Evolutionary conservation across 2,797 vertebrate species (phyloP).

Genomic region (Aeoliscus strigatus): DNA sequence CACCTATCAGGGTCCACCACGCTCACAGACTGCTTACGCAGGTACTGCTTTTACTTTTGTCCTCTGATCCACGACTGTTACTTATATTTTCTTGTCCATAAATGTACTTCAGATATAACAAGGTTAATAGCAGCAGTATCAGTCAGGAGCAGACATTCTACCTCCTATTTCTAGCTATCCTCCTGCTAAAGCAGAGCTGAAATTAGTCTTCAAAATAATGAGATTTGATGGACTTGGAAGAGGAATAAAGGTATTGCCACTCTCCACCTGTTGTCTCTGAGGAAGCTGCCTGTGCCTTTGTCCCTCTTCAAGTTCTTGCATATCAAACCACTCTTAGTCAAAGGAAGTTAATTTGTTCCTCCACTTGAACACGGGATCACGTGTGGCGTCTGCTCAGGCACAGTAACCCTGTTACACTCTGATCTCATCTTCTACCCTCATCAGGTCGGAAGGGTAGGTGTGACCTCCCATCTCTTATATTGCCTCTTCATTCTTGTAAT

Average conservation of each 20-base stretch:
- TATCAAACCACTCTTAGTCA: slow-evolving; percentile 13
- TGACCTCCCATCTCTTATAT: slow-evolving; percentile 50
- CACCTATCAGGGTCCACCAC: slow-evolving; percentile 91
- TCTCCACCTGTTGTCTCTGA: slow-evolving; percentile 1
- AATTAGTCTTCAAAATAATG: slow-evolving; percentile 1
- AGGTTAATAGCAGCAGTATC: neutral
- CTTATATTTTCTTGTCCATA: too few relatives aligned
- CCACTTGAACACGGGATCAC: slow-evolving; percentile 24
- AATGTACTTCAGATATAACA: too few relatives aligned
- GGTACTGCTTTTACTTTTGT: slow-evolving; percentile 65
- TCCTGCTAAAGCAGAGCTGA: slow-evolving; percentile 1
- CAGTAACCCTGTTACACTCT: slow-evolving; percentile 26
- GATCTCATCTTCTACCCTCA: slow-evolving; percentile 44
- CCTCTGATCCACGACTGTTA: too few relatives aligned
- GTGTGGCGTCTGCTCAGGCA: slow-evolving; percentile 22
- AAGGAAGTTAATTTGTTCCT: slow-evolving; percentile 19
- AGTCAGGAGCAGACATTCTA: too few relatives aligned
- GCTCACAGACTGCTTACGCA: slow-evolving; percentile 95
- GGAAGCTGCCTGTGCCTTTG: neutral
- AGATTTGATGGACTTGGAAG: neutral
- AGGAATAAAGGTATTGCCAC: neutral
- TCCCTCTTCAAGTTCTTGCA: slow-evolving; percentile 1
- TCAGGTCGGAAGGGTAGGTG: slow-evolving; percentile 47
- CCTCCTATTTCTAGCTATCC: too few relatives aligned
- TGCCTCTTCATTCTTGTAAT: slow-evolving; percentile 45